These are phyloP conservation scores for Prostheceraeus crozeri DNA, from an alignment of 2,888 invertebrate species.

Conservation along the genomic window DNA sequence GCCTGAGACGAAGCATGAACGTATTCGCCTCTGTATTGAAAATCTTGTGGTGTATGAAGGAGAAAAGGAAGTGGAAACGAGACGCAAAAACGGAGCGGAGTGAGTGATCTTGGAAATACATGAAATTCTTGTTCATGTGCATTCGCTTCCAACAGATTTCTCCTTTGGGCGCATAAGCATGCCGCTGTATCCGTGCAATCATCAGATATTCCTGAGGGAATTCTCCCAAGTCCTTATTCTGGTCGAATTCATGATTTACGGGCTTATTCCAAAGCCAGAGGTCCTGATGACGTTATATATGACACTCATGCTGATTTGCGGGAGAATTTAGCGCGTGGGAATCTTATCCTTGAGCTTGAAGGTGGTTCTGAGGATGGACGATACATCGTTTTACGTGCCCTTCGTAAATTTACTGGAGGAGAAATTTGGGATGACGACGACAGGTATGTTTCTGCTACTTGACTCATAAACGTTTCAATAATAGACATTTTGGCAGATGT, in stretches of 20 bases:
- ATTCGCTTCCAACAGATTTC: too few relatives aligned
- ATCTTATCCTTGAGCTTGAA: slow-evolving; percentile 48
- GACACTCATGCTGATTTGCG: slow-evolving; percentile 52
- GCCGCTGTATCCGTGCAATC: too few relatives aligned
- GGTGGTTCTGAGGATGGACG: slow-evolving; percentile 43
- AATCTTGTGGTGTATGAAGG: too few relatives aligned
- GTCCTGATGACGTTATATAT: slow-evolving; percentile 57
- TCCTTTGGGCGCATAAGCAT: too few relatives aligned
- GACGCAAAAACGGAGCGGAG: too few relatives aligned
- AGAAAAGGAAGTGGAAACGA: too few relatives aligned
- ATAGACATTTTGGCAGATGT: too few relatives aligned
- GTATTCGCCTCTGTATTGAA: too few relatives aligned
- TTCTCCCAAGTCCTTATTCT: not conserved
- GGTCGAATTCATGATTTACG: slow-evolving; percentile 5
- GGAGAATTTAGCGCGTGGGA: slow-evolving; percentile 56
- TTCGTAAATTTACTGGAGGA: slow-evolving; percentile 59
- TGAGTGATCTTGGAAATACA: too few relatives aligned
- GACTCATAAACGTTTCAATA: too few relatives aligned
- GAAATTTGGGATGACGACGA: slow-evolving; percentile 59
- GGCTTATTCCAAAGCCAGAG: slow-evolving; percentile 37
- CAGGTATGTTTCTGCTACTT: slow-evolving; percentile 47
- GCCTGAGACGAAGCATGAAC: too few relatives aligned
- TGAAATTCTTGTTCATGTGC: too few relatives aligned
- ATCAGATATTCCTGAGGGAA: slow-evolving; percentile 15
- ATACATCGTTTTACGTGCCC: slow-evolving; percentile 53